Percentiles rank a stretch among this genome's conserved stretches.
Conservation (phyloP, 2,113 vertebrate genomes). For the Serilophus lunatus region DNA sequence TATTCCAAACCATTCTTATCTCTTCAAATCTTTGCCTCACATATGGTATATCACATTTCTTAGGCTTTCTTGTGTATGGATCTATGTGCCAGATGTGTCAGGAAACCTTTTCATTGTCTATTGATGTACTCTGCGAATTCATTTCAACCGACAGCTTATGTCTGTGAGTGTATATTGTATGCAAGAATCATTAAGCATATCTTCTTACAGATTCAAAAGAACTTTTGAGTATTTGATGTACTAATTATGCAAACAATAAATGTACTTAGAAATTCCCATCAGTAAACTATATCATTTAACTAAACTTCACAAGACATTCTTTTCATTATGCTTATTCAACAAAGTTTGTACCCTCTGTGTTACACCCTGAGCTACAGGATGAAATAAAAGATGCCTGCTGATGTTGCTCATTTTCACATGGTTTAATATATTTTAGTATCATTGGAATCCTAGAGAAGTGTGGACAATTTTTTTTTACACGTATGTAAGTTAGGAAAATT, state of each 20-base stretch:
- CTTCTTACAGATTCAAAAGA: constrained; percentile 5
- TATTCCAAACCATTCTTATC: neutral
- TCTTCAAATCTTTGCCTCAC: neutral
- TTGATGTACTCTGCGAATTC: neutral
- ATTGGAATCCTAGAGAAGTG: neutral
- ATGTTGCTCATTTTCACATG: neutral
- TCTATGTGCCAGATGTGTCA: constrained; percentile 11
- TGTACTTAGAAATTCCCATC: neutral
- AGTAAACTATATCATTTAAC: neutral
- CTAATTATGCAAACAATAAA: neutral
- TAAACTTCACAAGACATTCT: neutral
- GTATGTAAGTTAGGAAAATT: neutral
- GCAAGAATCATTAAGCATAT: neutral
- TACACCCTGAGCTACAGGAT: neutral
- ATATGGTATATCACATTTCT: constrained; percentile 12
- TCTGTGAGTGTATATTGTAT: neutral
- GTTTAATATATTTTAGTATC: neutral
- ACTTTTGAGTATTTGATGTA: neutral
- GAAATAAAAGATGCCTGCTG: neutral
- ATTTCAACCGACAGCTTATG: neutral
- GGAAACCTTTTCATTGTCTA: neutral
- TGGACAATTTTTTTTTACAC: neutral
- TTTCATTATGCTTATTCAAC: neutral
- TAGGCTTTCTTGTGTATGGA: neutral
- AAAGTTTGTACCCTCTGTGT: neutral